Percentiles rank a stretch among this genome's conserved stretches.
phyloP scores from a whole-genome alignment of 2,797 vertebrate species.

The Distichodus sexfasciatus region DNA sequence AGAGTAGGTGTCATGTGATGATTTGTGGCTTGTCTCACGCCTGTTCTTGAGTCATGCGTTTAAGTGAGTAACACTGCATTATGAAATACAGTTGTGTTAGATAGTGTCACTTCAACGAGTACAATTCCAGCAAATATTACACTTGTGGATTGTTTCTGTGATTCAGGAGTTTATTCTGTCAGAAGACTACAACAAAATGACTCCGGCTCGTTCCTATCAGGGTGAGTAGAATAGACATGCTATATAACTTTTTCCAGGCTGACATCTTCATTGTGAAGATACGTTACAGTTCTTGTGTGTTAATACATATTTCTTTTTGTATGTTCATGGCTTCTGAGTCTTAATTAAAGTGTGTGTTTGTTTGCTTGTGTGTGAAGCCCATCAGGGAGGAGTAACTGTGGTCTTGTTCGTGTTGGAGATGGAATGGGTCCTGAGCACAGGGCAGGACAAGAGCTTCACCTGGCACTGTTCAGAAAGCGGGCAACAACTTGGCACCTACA shows the following conservation, averaged over 20 bases:
- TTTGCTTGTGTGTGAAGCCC: constrained; percentile 74
- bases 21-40: too few relatives aligned
- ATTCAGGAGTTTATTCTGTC: constrained; percentile 92
- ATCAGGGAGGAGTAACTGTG: constrained; percentile 90
- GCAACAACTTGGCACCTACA: constrained; percentile 86
- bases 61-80: too few relatives aligned
- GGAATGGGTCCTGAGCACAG: constrained; percentile 95
- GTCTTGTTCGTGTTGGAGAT: constrained; percentile 95
- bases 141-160: background rate
- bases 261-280: background rate
- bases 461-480: constrained; percentile 98
- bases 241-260: too few relatives aligned
- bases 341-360: too few relatives aligned
- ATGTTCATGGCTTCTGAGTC: too few relatives aligned
- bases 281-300: too few relatives aligned
- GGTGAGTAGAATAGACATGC: constrained; percentile 83
- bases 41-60: too few relatives aligned
- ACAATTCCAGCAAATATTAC: too few relatives aligned
- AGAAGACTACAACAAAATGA: constrained; percentile 99
- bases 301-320: too few relatives aligned
- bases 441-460: constrained; percentile 91
- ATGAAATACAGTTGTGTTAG: too few relatives aligned
- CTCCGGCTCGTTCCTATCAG: constrained; percentile 84
- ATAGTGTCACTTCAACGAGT: too few relatives aligned
- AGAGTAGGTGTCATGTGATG: too few relatives aligned